Evolutionary conservation across 2,797 vertebrate species (phyloP).

Genomic region (Enteromius treurensis): DNA sequence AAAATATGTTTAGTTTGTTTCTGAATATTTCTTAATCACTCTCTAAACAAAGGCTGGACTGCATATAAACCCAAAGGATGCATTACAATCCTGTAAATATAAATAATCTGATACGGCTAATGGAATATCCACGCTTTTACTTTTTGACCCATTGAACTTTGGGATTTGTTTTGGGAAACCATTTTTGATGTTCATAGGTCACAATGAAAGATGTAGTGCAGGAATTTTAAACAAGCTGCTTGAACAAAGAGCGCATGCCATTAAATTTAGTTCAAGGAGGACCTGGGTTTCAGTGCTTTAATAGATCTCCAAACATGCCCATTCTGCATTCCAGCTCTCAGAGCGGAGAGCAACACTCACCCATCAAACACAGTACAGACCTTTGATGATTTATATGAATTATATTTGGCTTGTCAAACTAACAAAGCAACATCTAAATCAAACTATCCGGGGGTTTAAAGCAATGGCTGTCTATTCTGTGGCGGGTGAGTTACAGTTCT

Average conservation of each 20-base stretch:
- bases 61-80: background rate
- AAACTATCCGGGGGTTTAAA: background rate
- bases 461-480: background rate
- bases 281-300: constrained; percentile 15
- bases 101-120: constrained; percentile 24
- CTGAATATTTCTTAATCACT: constrained; percentile 9
- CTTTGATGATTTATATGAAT: constrained; percentile 30
- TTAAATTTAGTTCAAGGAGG: background rate
- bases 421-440: constrained; percentile 1
- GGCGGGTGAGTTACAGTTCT: background rate
- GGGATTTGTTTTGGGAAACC: background rate
- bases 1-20: background rate
- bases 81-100: background rate
- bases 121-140: background rate
- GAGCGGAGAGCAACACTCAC: constrained; percentile 11
- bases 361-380: constrained; percentile 17
- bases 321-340: constrained; percentile 13
- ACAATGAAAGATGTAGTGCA: constrained; percentile 13
- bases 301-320: constrained; percentile 24
- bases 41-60: background rate
- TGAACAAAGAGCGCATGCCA: constrained; percentile 1
- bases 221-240: constrained; percentile 37
- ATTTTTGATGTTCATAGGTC: constrained; percentile 24
- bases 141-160: background rate
- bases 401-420: constrained; percentile 13